Percentiles rank a stretch among this genome's conserved stretches.
These are phyloP conservation scores for Trachymyrmex septentrionalis DNA, from an alignment of 1,140 invertebrate species.

Conservation along the genomic window DNA sequence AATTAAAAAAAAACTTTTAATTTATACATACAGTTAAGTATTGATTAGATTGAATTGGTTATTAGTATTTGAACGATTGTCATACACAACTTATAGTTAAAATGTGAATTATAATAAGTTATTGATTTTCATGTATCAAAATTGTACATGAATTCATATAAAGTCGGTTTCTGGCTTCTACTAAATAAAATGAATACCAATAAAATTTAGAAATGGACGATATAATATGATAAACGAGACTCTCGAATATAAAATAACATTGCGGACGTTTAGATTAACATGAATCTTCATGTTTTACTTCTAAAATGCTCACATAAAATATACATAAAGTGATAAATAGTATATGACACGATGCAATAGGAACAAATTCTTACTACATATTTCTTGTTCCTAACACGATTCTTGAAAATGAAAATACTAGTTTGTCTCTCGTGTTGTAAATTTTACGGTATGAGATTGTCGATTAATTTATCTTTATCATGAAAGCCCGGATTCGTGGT, in stretches of 20 bases:
- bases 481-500: conserved; percentile 35
- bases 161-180: background rate
- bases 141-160: background rate
- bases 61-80: background rate
- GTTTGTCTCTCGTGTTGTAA: background rate
- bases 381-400: conserved; percentile 11
- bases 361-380: background rate
- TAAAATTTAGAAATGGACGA: background rate
- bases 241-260: background rate
- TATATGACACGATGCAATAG: background rate
- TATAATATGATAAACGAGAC: background rate
- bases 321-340: background rate
- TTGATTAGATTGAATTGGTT: background rate
- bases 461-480: conserved; percentile 67
- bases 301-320: conserved; percentile 7
- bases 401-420: background rate
- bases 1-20: background rate
- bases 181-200: no score
- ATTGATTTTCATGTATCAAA: background rate
- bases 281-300: conserved; percentile 9
- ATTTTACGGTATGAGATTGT: background rate
- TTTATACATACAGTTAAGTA: background rate
- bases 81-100: background rate
- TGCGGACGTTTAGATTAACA: background rate
- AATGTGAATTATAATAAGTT: background rate